These are phyloP conservation scores for Diadema setosum DNA, from an alignment of 35 echinoderm and acorn worm genomes.

Conservation along the genomic window DNA sequence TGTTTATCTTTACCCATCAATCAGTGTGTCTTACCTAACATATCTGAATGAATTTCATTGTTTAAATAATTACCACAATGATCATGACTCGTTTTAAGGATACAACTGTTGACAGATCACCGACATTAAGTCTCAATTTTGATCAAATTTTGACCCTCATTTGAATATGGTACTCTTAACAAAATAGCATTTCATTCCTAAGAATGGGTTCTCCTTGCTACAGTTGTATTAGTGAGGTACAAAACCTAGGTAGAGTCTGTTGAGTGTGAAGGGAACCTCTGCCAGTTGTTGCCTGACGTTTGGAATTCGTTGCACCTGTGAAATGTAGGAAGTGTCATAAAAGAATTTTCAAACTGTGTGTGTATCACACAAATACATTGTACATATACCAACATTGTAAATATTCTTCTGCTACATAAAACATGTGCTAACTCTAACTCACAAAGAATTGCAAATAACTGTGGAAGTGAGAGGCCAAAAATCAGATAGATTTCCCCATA, in stretches of 20 bases:
- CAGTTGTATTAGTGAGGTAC: background rate
- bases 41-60: no score
- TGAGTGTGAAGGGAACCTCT: background rate
- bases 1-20: no score
- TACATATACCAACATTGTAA: background rate
- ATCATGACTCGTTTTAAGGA: no score
- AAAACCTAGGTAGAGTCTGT: background rate
- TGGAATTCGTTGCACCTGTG: background rate
- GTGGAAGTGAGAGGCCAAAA: background rate
- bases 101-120: no score
- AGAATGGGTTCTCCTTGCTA: no score
- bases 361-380: background rate
- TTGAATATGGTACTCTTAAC: no score
- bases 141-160: no score
- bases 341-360: background rate
- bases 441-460: background rate
- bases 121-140: no score
- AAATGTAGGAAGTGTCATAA: background rate
- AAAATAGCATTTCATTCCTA: no score
- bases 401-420: background rate
- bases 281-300: slow-evolving; percentile 11
- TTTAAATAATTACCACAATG: no score
- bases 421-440: background rate
- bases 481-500: no score
- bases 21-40: no score